Evolutionary conservation across 2,797 vertebrate genomes (phyloP).

Genomic region (Propithecus perrieri): DNA sequence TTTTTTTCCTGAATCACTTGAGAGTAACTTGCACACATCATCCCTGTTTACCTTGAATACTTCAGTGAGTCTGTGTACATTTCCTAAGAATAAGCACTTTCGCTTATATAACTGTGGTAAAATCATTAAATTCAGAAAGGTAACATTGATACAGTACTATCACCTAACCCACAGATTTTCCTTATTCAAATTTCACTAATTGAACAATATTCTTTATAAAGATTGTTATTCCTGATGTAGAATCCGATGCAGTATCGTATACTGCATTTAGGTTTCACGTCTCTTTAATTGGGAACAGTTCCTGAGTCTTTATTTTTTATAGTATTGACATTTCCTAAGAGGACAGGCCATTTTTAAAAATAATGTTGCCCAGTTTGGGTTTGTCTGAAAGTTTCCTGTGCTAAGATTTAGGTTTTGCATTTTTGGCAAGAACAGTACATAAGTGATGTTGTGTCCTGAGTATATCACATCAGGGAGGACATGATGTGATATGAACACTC

Average conservation of each 20-base stretch:
- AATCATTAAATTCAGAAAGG: constrained; percentile 23
- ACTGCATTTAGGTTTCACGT: background rate
- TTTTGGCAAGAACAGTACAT: background rate
- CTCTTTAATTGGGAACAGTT: background rate
- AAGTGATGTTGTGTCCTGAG: background rate
- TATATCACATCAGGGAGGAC: background rate
- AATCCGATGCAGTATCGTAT: background rate
- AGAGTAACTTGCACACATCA: background rate
- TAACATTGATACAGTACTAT: background rate
- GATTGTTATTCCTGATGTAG: background rate
- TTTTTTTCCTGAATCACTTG: background rate
- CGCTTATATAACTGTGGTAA: background rate
- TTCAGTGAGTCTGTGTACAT: background rate
- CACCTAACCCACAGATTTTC: background rate
- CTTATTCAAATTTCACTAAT: background rate
- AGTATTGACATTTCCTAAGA: background rate
- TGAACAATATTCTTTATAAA: background rate
- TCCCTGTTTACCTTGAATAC: background rate
- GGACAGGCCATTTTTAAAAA: background rate
- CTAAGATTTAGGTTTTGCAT: background rate
- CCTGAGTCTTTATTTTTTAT: background rate
- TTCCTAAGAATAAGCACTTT: background rate
- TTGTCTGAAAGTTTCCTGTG: background rate
- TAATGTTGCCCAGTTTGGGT: background rate
- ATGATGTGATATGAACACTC: background rate